Percentiles rank a stretch among this genome's conserved stretches.
phyloP scores from a whole-genome alignment of 2,888 invertebrate species.

The Nezara viridula region DNA sequence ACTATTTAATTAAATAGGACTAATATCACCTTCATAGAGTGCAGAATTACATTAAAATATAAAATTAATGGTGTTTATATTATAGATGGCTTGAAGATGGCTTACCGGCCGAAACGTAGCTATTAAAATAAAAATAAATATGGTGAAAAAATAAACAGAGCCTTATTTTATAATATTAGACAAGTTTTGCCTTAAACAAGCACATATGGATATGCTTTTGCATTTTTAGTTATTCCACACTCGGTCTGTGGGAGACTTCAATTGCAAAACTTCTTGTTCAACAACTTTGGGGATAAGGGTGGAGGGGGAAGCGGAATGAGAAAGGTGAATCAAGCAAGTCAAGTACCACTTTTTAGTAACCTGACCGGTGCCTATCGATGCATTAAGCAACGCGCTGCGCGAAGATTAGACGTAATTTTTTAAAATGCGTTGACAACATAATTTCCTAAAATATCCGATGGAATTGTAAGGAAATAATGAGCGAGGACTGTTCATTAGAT shows the following conservation, averaged over 20 bases:
- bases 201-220: too few relatives aligned
- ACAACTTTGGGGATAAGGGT: background rate
- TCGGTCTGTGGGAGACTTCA: background rate
- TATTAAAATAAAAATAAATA: too few relatives aligned
- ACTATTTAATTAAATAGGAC: too few relatives aligned
- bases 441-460: background rate
- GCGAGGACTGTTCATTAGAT: background rate
- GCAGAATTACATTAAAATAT: too few relatives aligned
- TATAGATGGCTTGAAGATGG: too few relatives aligned
- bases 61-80: too few relatives aligned
- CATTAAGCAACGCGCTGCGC: background rate
- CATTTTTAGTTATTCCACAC: too few relatives aligned
- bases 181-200: too few relatives aligned
- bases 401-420: background rate
- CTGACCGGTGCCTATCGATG: background rate
- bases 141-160: too few relatives aligned
- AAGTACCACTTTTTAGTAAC: background rate
- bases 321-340: conserved; percentile 3
- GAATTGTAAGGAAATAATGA: background rate
- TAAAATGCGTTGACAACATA: background rate
- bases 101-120: too few relatives aligned
- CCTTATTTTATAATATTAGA: too few relatives aligned
- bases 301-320: background rate
- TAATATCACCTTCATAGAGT: too few relatives aligned
- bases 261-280: background rate